Evolutionary conservation across 2,113 vertebrate genomes (phyloP).

Genomic region (Delphinus delphis): DNA sequence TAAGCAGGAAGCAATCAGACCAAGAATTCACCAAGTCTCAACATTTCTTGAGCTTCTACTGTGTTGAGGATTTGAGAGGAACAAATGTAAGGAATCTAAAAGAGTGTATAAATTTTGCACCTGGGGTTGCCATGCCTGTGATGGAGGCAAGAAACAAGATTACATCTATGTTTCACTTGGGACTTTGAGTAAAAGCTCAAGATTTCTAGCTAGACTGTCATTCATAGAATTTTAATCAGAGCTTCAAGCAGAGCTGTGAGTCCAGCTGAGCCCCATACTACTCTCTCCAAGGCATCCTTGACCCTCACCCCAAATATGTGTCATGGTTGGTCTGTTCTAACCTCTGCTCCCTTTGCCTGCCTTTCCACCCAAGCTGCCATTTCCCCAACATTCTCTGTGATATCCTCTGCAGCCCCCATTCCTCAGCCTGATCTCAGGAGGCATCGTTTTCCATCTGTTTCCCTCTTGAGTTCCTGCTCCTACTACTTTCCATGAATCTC

Average conservation of each 20-base stretch:
- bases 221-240: neutral
- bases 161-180: neutral
- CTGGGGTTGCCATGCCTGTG: neutral
- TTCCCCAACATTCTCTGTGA: too few species aligned
- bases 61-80: neutral
- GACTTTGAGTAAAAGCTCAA: neutral
- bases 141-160: neutral
- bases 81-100: neutral
- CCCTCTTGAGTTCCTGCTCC: neutral
- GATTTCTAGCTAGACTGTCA: neutral
- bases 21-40: neutral
- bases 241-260: neutral
- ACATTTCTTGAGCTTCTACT: neutral
- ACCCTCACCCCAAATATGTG: too few species aligned
- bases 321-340: neutral
- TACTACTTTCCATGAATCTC: neutral
- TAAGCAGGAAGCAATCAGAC: neutral
- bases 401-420: neutral
- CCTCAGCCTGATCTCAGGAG: neutral
- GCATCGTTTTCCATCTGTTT: neutral
- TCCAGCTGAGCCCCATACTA: neutral
- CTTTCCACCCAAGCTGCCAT: neutral
- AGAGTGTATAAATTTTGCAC: neutral
- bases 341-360: neutral
- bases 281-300: too few species aligned